A percentile compares a stretch with the other conserved stretches of the same genome.
These are phyloP conservation scores for Acronicta alni DNA, from an alignment of 2,888 invertebrate genomes.

Conservation along the genomic window DNA sequence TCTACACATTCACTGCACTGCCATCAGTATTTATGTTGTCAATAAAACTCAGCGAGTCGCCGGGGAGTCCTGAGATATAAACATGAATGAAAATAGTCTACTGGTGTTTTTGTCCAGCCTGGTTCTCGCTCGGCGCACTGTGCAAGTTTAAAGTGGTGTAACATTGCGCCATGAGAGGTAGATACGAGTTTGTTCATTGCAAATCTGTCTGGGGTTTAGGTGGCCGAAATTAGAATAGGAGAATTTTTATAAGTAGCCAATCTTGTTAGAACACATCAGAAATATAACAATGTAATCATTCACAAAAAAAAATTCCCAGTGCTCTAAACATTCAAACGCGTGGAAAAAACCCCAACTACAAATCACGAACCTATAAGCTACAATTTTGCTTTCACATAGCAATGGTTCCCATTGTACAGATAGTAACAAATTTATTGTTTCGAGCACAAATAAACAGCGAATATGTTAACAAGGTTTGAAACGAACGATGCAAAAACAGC, in stretches of 20 bases:
- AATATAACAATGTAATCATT: no score
- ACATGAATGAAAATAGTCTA: slow-evolving; percentile 80
- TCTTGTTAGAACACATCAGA: no score
- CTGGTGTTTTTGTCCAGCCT: slow-evolving; percentile 61
- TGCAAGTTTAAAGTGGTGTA: slow-evolving; percentile 35
- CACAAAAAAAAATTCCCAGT: slow-evolving; percentile 6
- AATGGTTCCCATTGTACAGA: slow-evolving; percentile 47
- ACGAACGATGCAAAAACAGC: slow-evolving; percentile 59
- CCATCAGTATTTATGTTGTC: slow-evolving; percentile 81
- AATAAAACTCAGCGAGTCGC: slow-evolving; percentile 78
- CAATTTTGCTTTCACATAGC: slow-evolving; percentile 35
- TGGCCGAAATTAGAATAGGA: no score
- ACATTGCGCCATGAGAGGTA: slow-evolving; percentile 1
- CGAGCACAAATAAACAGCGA: slow-evolving; percentile 61
- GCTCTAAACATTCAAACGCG: background rate
- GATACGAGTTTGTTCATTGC: slow-evolving; percentile 8
- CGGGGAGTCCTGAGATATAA: slow-evolving; percentile 73
- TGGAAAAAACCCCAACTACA: slow-evolving; percentile 16
- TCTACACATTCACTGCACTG: slow-evolving; percentile 61
- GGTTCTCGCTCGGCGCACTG: slow-evolving; percentile 28
- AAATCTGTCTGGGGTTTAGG: background rate
- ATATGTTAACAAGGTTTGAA: slow-evolving; percentile 71
- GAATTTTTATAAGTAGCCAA: no score
- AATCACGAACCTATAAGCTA: slow-evolving; percentile 21
- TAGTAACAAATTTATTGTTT: slow-evolving; percentile 60